Evolutionary conservation across 2,113 vertebrate genomes (phyloP).

Genomic region (Lates calcarifer): DNA sequence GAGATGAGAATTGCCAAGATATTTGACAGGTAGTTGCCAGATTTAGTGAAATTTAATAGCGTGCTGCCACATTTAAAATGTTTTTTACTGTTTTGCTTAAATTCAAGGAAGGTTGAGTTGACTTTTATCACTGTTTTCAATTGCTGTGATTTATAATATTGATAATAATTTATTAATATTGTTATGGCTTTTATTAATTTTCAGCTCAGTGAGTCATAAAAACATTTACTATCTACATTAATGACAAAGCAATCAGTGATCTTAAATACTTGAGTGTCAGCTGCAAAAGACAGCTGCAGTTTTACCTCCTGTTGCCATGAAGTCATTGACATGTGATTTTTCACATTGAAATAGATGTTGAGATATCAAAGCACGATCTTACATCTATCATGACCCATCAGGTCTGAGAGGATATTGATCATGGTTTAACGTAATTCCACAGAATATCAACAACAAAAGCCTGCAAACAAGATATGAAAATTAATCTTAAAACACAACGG

Average conservation of each 20-base stretch:
- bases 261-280: no score
- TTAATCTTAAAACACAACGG: neutral
- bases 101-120: neutral
- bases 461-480: neutral
- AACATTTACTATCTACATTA: no score
- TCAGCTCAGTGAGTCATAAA: neutral
- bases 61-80: neutral
- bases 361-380: neutral
- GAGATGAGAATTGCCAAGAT: conserved; percentile 98
- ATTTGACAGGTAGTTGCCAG: conserved; percentile 90
- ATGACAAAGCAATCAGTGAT: no score
- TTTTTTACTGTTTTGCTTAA: neutral
- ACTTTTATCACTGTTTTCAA: neutral
- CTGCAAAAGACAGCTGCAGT: neutral
- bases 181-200: no score
- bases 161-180: no score
- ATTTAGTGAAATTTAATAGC: neutral
- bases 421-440: no score
- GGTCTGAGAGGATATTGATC: neutral
- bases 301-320: neutral
- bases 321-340: neutral
- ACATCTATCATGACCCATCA: neutral
- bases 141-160: no score
- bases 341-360: neutral
- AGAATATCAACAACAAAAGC: neutral